A percentile compares a stretch with the other conserved stretches of the same genome.
Conservation (phyloP, 2,113 vertebrate species). For the Setophaga coronata region DNA sequence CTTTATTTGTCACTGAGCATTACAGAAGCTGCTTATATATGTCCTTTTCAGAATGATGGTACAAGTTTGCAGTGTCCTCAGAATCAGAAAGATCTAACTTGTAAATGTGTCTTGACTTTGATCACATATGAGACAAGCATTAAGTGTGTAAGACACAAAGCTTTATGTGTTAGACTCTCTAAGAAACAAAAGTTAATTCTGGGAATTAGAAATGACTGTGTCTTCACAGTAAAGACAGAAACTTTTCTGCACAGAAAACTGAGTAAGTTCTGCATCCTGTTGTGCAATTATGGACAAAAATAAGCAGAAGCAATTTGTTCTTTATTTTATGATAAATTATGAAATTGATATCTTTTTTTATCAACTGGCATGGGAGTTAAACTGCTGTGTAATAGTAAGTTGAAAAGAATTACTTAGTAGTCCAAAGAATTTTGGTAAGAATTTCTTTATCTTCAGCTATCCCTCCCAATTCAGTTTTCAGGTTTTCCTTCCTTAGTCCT, state of each 20-base stretch:
- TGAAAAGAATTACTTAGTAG: background rate
- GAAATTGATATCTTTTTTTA: background rate
- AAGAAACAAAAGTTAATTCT: background rate
- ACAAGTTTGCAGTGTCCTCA: background rate
- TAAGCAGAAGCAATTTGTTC: background rate
- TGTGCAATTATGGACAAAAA: background rate
- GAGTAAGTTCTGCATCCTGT: background rate
- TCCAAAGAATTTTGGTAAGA: background rate
- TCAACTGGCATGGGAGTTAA: background rate
- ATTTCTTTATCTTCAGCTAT: background rate
- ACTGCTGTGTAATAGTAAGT: background rate
- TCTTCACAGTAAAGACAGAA: background rate
- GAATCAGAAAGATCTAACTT: background rate
- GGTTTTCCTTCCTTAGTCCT: background rate
- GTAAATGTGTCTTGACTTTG: background rate
- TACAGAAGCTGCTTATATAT: background rate
- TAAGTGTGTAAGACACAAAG: background rate
- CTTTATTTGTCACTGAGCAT: background rate
- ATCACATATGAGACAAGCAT: background rate
- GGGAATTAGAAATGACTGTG: background rate
- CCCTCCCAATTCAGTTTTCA: background rate
- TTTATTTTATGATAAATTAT: background rate
- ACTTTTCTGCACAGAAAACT: background rate
- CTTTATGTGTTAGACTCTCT: background rate
- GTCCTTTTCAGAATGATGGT: background rate